Percentiles rank a stretch among this genome's conserved stretches.
Conservation (phyloP, 2,888 invertebrate species). For the Ethmia dodecea region DNA sequence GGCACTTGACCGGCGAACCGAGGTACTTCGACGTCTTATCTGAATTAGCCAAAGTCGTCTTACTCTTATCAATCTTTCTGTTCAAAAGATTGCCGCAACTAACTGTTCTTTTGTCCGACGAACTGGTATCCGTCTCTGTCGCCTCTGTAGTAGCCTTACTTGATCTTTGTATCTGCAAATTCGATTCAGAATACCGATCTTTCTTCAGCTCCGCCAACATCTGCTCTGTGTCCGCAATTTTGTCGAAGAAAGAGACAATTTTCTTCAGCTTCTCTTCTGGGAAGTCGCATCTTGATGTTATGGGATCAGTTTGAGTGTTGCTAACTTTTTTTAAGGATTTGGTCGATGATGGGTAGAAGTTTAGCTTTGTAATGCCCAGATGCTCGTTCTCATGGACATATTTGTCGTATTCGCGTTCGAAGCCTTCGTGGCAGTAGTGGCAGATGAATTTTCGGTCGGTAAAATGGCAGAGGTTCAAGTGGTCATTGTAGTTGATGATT, state of each 20-base stretch:
- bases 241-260: constrained; percentile 64
- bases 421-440: constrained; percentile 66
- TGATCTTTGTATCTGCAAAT: constrained; percentile 22
- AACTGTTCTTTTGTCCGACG: constrained; percentile 32
- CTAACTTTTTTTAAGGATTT: constrained; percentile 31
- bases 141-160: constrained; percentile 22
- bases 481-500: constrained; percentile 69
- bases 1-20: constrained; percentile 31
- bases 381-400: constrained; percentile 56
- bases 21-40: constrained; percentile 23
- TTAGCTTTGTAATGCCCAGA: constrained; percentile 46
- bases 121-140: constrained; percentile 16
- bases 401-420: constrained; percentile 44
- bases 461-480: constrained; percentile 60
- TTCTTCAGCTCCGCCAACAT: constrained; percentile 40
- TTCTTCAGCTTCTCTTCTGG: constrained; percentile 61
- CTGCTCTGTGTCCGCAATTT: constrained; percentile 44
- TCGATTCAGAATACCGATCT: constrained; percentile 35
- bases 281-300: constrained; percentile 26
- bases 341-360: constrained; percentile 20
- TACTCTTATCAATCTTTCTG: constrained; percentile 19
- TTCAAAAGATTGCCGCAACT: constrained; percentile 35
- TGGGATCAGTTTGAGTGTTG: constrained; percentile 53
- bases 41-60: constrained; percentile 22
- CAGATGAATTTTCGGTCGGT: constrained; percentile 45